These are phyloP conservation scores for Chitala chitala DNA, from an alignment of 2,113 vertebrate genomes.

Conservation along the genomic window DNA sequence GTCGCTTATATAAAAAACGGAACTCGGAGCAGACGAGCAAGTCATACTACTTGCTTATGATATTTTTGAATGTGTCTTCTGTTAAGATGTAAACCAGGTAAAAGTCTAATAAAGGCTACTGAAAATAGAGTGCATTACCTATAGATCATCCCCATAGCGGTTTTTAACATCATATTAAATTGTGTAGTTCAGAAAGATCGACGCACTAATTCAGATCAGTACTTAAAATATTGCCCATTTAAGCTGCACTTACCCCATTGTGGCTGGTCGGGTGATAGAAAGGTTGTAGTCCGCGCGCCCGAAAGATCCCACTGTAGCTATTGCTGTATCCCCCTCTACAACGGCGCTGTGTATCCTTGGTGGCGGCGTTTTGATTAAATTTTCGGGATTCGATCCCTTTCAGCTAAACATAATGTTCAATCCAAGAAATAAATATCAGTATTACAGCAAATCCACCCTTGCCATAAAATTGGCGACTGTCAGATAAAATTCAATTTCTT, in stretches of 20 bases:
- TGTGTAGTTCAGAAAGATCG: slow-evolving; percentile 2
- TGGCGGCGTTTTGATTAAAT: slow-evolving; percentile 32
- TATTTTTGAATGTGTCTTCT: background rate
- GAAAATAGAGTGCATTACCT: slow-evolving; percentile 2
- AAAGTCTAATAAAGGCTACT: background rate
- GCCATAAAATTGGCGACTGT: slow-evolving; percentile 37
- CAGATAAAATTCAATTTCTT: slow-evolving; percentile 20
- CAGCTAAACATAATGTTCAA: slow-evolving; percentile 47
- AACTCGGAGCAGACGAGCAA: background rate
- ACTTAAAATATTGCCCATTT: background rate
- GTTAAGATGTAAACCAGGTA: background rate
- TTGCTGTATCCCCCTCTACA: slow-evolving; percentile 35
- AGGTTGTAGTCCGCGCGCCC: slow-evolving; percentile 32
- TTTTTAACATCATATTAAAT: slow-evolving; percentile 33
- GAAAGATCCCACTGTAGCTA: slow-evolving; percentile 33
- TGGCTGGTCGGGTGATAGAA: slow-evolving; percentile 36
- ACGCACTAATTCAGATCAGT: slow-evolving; percentile 44
- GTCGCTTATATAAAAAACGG: background rate
- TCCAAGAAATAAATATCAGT: slow-evolving; percentile 33
- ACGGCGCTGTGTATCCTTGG: slow-evolving; percentile 27
- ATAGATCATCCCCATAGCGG: slow-evolving; percentile 8
- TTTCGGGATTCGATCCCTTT: slow-evolving; percentile 29
- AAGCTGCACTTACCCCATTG: slow-evolving; percentile 64
- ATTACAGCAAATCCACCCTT: slow-evolving; percentile 34
- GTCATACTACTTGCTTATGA: background rate